Conservation (phyloP, 2,113 vertebrate species). For the Hystrix cristata region DNA sequence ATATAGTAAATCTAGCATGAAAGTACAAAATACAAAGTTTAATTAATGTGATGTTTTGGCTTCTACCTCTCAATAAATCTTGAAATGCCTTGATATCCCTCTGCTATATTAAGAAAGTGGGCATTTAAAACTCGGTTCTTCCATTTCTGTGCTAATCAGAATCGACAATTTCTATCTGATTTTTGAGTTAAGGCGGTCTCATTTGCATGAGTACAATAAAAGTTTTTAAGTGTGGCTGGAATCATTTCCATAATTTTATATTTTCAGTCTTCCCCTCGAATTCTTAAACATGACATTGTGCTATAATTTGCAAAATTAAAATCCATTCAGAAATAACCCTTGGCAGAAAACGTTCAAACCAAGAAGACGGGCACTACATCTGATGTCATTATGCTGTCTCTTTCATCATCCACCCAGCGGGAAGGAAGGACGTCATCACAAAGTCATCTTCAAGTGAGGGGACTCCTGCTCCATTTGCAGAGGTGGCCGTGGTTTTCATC, state of each 20-base stretch:
- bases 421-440: not conserved
- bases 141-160: constrained; percentile 67
- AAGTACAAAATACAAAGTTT: constrained; percentile 27
- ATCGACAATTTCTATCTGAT: constrained; percentile 61
- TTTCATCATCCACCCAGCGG: not conserved
- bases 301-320: constrained; percentile 71
- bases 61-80: not conserved
- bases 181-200: constrained; percentile 59
- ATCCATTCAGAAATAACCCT: constrained; percentile 65
- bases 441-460: not conserved
- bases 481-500: not conserved
- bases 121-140: constrained; percentile 26
- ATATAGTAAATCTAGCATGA: constrained; percentile 8
- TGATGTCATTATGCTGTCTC: not conserved
- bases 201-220: constrained; percentile 71
- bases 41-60: constrained; percentile 18
- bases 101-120: constrained; percentile 40
- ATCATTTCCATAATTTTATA: constrained; percentile 69
- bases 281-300: constrained; percentile 50
- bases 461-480: not conserved
- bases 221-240: constrained; percentile 29
- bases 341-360: constrained; percentile 21
- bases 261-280: constrained; percentile 62
- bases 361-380: not conserved
- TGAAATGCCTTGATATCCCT: not conserved